Conservation (phyloP, 2,797 vertebrate species). For the Eidolon dupreanum region DNA sequence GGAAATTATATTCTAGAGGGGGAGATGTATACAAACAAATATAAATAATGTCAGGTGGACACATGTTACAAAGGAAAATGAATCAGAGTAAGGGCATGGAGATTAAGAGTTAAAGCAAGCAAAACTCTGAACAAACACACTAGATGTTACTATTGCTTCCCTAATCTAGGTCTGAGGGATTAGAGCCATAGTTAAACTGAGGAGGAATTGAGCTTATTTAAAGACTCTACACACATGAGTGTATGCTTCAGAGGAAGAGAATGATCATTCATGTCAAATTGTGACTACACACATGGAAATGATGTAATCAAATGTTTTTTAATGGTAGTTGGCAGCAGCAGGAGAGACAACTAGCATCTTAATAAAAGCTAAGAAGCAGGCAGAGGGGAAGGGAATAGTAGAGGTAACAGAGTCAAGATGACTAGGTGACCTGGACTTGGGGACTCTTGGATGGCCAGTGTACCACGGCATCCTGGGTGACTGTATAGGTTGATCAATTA, state of each 20-base stretch:
- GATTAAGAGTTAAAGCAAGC: background rate
- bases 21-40: background rate
- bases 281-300: background rate
- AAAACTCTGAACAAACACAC: background rate
- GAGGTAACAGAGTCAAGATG: background rate
- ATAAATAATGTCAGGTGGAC: background rate
- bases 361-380: background rate
- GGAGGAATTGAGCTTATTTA: background rate
- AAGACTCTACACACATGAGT: background rate
- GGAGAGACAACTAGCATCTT: background rate
- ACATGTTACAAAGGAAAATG: background rate
- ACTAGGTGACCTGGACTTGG: background rate
- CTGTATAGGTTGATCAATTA: background rate
- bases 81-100: background rate
- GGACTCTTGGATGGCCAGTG: background rate
- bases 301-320: background rate
- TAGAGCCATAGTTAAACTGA: background rate
- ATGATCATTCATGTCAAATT: background rate
- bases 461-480: background rate
- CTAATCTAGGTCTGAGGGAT: background rate
- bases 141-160: background rate
- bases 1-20: background rate
- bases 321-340: background rate
- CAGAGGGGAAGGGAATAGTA: background rate
- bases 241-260: background rate